phyloP scores from a whole-genome alignment of 2,888 invertebrate genomes.

The Megamerina dolium region DNA sequence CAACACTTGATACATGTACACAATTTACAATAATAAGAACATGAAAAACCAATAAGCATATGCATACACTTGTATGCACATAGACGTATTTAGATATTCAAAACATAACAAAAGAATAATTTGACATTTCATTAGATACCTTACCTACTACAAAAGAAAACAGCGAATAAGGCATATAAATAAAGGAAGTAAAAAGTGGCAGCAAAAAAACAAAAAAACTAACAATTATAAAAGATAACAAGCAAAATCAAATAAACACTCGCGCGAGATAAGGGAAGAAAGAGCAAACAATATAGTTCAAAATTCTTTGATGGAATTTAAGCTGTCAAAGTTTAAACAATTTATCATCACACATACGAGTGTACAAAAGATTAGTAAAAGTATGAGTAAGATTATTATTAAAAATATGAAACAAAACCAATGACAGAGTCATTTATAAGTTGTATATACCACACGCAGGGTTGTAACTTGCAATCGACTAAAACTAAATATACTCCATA shows the following conservation, averaged over 20 bases:
- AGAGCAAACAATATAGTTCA: neutral
- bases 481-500: no score
- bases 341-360: neutral
- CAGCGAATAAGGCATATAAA: no score
- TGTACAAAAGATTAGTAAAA: no score
- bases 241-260: neutral
- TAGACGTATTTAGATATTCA: no score
- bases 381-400: neutral
- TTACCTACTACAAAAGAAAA: no score
- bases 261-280: neutral
- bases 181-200: neutral
- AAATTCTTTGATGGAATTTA: neutral
- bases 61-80: no score
- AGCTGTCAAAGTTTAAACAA: conserved; percentile 1
- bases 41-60: no score
- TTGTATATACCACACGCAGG: neutral
- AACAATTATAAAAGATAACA: neutral
- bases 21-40: no score
- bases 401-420: neutral
- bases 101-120: no score
- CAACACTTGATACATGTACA: no score
- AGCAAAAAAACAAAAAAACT: neutral
- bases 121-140: no score
- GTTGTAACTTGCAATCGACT: neutral
- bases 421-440: neutral